A percentile compares a stretch with the other conserved stretches of the same genome.
Conservation (phyloP, 23 tunicate species). For the Phallusia fumigata region DNA sequence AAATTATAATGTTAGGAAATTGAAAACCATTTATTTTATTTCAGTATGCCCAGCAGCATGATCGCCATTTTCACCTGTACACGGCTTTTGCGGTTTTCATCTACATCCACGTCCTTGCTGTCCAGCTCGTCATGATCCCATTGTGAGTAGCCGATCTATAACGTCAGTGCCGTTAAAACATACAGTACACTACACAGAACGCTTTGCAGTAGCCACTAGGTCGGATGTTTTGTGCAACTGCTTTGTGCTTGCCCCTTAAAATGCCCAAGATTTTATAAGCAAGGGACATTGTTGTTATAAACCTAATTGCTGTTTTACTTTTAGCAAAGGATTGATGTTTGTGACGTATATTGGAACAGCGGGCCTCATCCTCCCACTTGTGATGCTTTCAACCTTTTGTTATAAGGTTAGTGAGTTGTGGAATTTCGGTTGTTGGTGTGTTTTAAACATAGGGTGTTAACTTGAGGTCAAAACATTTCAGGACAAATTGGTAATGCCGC, state of each 20-base stretch:
- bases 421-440: too few relatives aligned
- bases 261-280: too few relatives aligned
- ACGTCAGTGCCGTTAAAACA: too few relatives aligned
- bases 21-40: conserved; percentile 20
- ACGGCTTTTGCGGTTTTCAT: conserved; percentile 64
- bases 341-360: conserved; percentile 32
- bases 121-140: conserved; percentile 78
- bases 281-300: background rate
- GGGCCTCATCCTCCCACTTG: conserved; percentile 33
- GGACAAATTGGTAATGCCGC: too few relatives aligned
- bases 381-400: conserved; percentile 26
- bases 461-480: too few relatives aligned
- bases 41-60: conserved; percentile 81
- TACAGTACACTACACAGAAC: too few relatives aligned
- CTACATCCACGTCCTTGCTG: conserved; percentile 51
- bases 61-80: conserved; percentile 59
- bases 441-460: too few relatives aligned
- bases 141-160: conserved; percentile 49
- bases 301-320: conserved; percentile 10
- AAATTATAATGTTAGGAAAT: too few relatives aligned
- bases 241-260: too few relatives aligned
- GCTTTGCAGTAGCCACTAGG: too few relatives aligned
- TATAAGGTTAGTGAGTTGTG: conserved; percentile 47
- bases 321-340: conserved; percentile 37
- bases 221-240: too few relatives aligned